Percentiles rank a stretch among this genome's conserved stretches.
phyloP scores from a whole-genome alignment of 1,140 invertebrate genomes.

The Ooceraea biroi region DNA sequence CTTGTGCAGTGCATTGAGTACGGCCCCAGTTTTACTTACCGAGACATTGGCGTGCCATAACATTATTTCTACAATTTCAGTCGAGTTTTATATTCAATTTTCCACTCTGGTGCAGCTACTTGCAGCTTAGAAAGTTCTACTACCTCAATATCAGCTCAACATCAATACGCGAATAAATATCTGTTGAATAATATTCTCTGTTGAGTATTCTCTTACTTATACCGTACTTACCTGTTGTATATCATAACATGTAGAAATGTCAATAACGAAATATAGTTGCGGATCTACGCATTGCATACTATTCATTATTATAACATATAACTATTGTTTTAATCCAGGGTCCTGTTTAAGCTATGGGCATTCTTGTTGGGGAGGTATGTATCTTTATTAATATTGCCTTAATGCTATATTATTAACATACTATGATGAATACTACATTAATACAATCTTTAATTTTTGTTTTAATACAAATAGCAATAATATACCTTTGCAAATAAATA shows the following conservation, averaged over 20 bases:
- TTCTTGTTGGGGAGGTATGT: conserved; percentile 88
- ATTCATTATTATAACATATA: conserved; percentile 3
- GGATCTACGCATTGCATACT: not conserved
- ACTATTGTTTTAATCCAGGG: conserved; percentile 83
- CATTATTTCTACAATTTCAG: not conserved
- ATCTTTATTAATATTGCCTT: conserved; percentile 5
- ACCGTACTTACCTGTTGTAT: too few relatives aligned
- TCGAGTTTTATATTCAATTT: not conserved
- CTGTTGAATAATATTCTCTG: not conserved
- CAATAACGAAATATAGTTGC: not conserved
- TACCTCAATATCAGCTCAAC: not conserved
- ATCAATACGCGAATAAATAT: not conserved
- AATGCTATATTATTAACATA: too few relatives aligned
- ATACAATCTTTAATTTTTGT: not conserved
- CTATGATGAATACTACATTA: too few relatives aligned
- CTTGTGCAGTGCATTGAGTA: not conserved
- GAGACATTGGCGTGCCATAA: not conserved
- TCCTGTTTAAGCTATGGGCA: conserved; percentile 88
- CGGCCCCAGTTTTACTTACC: not conserved
- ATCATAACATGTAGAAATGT: not conserved
- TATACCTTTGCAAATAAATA: not conserved
- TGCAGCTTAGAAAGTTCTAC: not conserved
- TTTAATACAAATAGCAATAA: conserved; percentile 6
- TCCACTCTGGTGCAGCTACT: not conserved
- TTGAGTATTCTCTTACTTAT: too few relatives aligned